A percentile compares a stretch with the other conserved stretches of the same genome.
Evolutionary conservation across 2,113 vertebrate species (phyloP).

Genomic region (Zosterops hypoxanthus): DNA sequence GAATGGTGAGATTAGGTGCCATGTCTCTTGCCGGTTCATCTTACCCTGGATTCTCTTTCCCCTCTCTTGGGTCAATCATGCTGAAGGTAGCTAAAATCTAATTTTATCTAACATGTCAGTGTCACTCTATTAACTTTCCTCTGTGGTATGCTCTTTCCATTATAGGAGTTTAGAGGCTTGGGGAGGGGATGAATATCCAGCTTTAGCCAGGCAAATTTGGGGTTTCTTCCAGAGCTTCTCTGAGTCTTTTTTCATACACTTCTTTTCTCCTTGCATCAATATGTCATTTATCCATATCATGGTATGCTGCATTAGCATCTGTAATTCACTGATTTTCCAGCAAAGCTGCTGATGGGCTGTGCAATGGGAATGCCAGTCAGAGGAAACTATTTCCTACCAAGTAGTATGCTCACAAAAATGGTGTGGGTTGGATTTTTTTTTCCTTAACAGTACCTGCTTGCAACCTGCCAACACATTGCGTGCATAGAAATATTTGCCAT

Average conservation of each 20-base stretch:
- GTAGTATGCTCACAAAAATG: background rate
- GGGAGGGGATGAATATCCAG: background rate
- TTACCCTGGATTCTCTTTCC: background rate
- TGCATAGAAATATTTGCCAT: background rate
- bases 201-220: background rate
- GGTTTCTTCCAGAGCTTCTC: slow-evolving; percentile 11
- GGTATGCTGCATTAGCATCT: background rate
- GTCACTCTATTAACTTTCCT: slow-evolving; percentile 15
- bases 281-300: background rate
- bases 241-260: background rate
- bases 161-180: slow-evolving; percentile 2
- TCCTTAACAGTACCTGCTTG: background rate
- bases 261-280: background rate
- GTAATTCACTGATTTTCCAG: background rate
- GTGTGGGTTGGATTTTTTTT: background rate
- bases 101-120: slow-evolving; percentile 28
- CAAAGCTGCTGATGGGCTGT: background rate
- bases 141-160: slow-evolving; percentile 27
- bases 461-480: background rate
- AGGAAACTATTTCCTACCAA: background rate
- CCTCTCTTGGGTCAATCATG: background rate
- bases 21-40: background rate
- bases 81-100: background rate
- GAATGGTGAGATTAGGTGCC: background rate
- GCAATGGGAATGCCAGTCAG: background rate